Conservation (phyloP, 2,888 invertebrate species). For the Globia sparganii region DNA sequence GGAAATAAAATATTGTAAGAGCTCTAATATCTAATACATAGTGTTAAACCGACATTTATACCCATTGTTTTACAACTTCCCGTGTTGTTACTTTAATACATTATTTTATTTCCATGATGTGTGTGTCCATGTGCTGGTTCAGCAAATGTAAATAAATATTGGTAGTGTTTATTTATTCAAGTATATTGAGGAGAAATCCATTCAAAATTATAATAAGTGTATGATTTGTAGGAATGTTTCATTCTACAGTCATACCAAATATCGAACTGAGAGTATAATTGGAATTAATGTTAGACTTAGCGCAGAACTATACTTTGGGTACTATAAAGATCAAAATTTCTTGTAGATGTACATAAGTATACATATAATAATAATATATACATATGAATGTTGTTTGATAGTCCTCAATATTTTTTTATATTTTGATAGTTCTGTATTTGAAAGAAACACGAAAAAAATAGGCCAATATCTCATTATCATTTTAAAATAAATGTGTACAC, state of each 20-base stretch:
- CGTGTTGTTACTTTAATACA: conserved; percentile 82
- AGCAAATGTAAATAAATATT: conserved; percentile 88
- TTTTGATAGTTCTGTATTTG: conserved; percentile 91
- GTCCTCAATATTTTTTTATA: conserved; percentile 91
- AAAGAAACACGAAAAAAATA: conserved; percentile 86
- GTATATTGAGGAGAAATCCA: conserved; percentile 79
- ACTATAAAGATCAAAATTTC: conserved; percentile 86
- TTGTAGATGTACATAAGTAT: conserved; percentile 89
- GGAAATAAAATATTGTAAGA: conserved; percentile 88
- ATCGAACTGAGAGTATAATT: conserved; percentile 85
- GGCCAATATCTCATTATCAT: conserved; percentile 90
- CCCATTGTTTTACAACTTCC: conserved; percentile 79
- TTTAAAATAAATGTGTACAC: conserved; percentile 85
- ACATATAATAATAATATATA: conserved; percentile 88
- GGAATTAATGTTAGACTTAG: conserved; percentile 85
- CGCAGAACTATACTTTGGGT: conserved; percentile 89
- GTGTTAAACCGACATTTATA: conserved; percentile 80
- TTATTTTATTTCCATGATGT: conserved; percentile 87
- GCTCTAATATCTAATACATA: conserved; percentile 75
- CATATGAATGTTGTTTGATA: conserved; percentile 90
- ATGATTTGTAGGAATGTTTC: conserved; percentile 80
- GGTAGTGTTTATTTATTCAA: conserved; percentile 88
- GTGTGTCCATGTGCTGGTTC: conserved; percentile 90
- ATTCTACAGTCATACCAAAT: conserved; percentile 79
- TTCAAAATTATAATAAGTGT: conserved; percentile 78